Percentiles rank a stretch among this genome's conserved stretches.
These are phyloP conservation scores for Oreamnos americanus DNA, from an alignment of 2,113 vertebrate species.

Conservation along the genomic window DNA sequence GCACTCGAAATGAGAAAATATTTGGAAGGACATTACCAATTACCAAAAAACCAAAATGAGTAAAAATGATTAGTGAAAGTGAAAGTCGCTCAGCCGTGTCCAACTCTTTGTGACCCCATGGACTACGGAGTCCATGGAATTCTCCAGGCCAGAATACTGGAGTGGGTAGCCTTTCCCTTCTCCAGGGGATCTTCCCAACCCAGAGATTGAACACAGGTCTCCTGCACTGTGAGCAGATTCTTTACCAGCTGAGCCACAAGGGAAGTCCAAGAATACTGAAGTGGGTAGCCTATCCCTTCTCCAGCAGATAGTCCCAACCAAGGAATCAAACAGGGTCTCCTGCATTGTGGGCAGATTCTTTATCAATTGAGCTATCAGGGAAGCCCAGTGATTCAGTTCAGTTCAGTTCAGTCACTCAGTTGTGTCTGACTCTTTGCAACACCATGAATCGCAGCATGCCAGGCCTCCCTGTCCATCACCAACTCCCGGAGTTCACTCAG, in stretches of 20 bases:
- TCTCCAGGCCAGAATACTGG: background rate
- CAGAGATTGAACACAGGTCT: background rate
- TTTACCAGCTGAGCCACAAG: background rate
- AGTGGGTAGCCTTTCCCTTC: background rate
- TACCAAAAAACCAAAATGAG: background rate
- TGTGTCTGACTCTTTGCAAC: accelerated
- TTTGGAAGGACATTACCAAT: background rate
- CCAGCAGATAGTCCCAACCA: accelerated
- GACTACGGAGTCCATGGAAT: background rate
- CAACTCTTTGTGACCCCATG: background rate
- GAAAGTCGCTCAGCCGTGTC: background rate
- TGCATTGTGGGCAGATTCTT: background rate
- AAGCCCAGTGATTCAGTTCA: background rate
- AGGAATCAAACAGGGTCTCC: background rate
- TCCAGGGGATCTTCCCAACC: background rate
- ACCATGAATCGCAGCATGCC: background rate
- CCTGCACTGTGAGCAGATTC: accelerated
- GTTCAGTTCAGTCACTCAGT: background rate
- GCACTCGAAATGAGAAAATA: background rate
- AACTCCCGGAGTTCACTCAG: background rate
- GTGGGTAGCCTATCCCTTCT: background rate
- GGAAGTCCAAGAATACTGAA: background rate
- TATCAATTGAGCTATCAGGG: background rate
- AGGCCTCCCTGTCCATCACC: background rate
- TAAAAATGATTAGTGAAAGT: background rate